A percentile compares a stretch with the other conserved stretches of the same genome.
Evolutionary conservation across 2,888 invertebrate species (phyloP).

Genomic region (Galeopsomyia nigrocyanea): DNA sequence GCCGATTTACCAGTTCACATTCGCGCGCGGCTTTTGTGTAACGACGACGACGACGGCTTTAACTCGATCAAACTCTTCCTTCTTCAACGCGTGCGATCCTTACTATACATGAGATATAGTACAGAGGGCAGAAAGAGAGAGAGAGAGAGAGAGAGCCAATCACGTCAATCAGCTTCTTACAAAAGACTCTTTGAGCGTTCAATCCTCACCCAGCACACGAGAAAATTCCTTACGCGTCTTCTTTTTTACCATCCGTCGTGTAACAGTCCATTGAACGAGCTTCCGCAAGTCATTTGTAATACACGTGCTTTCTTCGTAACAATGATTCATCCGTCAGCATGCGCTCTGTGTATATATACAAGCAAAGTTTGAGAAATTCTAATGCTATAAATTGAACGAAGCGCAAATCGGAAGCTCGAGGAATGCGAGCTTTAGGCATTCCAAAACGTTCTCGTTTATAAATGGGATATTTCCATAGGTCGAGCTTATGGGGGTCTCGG

Average conservation of each 20-base stretch:
- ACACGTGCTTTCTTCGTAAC: too few species aligned
- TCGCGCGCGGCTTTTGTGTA: slow-evolving; percentile 52
- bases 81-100: slow-evolving; percentile 2
- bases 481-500: slow-evolving; percentile 34
- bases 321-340: too few species aligned
- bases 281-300: slow-evolving; percentile 13
- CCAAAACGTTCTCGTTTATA: background rate
- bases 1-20: slow-evolving; percentile 50
- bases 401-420: background rate
- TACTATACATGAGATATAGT: background rate
- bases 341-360: too few species aligned
- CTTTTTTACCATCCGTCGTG: background rate
- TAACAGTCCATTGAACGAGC: background rate
- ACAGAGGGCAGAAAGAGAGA: background rate
- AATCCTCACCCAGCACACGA: slow-evolving; percentile 1
- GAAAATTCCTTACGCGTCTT: slow-evolving; percentile 22
- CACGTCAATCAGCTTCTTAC: slow-evolving; percentile 34
- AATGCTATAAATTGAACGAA: too few species aligned
- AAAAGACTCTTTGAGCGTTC: slow-evolving; percentile 26
- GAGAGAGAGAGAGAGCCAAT: too few species aligned
- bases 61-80: slow-evolving; percentile 54
- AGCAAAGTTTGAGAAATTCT: too few species aligned
- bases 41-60: too few species aligned
- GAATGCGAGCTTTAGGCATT: slow-evolving; percentile 27
- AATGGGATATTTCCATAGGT: slow-evolving; percentile 34